Conservation (phyloP, 2,113 vertebrate genomes). For the Pagrus major region DNA sequence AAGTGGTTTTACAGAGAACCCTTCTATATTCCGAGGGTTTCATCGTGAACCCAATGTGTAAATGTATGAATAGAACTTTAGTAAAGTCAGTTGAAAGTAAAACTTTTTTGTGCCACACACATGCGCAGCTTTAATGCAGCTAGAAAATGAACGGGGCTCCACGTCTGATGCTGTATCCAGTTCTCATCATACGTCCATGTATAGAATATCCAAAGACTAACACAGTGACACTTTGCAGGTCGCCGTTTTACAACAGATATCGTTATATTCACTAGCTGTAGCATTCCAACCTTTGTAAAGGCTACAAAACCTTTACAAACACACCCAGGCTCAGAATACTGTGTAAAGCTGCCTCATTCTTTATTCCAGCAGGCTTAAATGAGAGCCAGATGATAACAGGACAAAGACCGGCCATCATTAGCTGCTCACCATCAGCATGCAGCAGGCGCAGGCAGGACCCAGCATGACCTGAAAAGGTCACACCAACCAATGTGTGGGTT, state of each 20-base stretch:
- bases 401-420: constrained; percentile 58
- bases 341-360: constrained; percentile 13
- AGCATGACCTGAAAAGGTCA: constrained; percentile 54
- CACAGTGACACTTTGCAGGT: constrained; percentile 4
- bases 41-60: too few species aligned
- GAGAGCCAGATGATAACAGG: constrained; percentile 72
- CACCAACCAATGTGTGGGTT: constrained; percentile 15
- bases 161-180: too few species aligned
- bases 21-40: too few species aligned
- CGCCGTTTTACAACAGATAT: not conserved
- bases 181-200: too few species aligned
- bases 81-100: too few species aligned
- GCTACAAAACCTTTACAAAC: constrained; percentile 11
- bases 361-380: constrained; percentile 53
- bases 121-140: too few species aligned
- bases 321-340: constrained; percentile 7
- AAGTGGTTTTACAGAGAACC: too few species aligned
- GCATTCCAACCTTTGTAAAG: constrained; percentile 15
- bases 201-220: not conserved
- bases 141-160: too few species aligned
- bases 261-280: not conserved
- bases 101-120: too few species aligned
- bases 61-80: too few species aligned
- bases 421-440: constrained; percentile 45
- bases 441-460: constrained; percentile 46